Percentiles rank a stretch among this genome's conserved stretches.
Conservation (phyloP, 2,797 vertebrate genomes). For the Sternotherus odoratus region DNA sequence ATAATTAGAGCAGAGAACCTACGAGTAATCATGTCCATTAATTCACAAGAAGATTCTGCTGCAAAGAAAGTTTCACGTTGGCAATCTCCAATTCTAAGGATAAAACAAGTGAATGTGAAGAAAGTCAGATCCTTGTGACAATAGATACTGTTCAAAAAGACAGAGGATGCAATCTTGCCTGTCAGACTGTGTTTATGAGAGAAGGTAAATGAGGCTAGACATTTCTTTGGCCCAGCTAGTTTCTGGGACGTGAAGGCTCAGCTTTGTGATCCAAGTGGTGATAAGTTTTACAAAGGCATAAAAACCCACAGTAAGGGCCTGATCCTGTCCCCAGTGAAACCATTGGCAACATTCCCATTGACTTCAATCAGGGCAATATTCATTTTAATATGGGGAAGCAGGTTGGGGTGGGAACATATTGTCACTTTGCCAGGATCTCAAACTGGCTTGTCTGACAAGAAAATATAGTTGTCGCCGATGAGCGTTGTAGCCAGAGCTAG, state of each 20-base stretch:
- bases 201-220: background rate
- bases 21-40: conserved; percentile 5
- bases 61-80: conserved; percentile 3
- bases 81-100: conserved; percentile 15
- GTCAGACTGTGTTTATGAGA: fast-evolving
- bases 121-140: conserved; percentile 2
- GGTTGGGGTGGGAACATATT: background rate
- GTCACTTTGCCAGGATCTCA: background rate
- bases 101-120: background rate
- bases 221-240: background rate
- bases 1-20: conserved; percentile 37
- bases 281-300: background rate
- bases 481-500: background rate
- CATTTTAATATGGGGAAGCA: background rate
- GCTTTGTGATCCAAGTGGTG: background rate
- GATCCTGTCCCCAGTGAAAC: background rate
- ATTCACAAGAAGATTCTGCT: conserved; percentile 54
- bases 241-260: background rate
- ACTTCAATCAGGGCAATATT: background rate
- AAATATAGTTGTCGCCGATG: background rate
- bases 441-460: background rate
- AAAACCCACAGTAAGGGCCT: background rate
- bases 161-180: conserved; percentile 14
- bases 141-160: background rate
- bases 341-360: fast-evolving